phyloP scores from a whole-genome alignment of 1,140 invertebrate species.

The Panagrolaimus sp. region DNA sequence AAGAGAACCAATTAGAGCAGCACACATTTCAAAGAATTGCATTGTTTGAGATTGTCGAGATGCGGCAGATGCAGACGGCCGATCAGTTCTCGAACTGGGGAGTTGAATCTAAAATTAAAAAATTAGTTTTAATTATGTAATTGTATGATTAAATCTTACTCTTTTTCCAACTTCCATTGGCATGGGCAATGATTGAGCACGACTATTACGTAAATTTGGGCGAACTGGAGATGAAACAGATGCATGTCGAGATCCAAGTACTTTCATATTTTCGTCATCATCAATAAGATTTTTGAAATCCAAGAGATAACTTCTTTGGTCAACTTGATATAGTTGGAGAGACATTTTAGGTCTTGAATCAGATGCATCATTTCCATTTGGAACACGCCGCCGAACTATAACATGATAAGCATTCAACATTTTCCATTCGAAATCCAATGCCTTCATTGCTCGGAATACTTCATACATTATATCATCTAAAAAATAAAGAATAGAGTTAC shows the following conservation, averaged over 20 bases:
- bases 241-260: constrained; percentile 53
- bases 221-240: constrained; percentile 56
- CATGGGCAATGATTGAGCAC: constrained; percentile 57
- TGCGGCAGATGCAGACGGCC: neutral
- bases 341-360: constrained; percentile 78
- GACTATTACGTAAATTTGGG: constrained; percentile 48
- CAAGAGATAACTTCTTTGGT: constrained; percentile 89
- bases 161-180: constrained; percentile 50
- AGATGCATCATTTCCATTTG: constrained; percentile 37
- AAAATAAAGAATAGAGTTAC: constrained; percentile 78
- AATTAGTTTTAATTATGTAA: constrained; percentile 3
- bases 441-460: constrained; percentile 97
- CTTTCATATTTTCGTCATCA: constrained; percentile 45
- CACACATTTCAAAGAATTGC: constrained; percentile 99
- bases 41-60: constrained; percentile 80
- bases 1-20: constrained; percentile 89
- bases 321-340: constrained; percentile 94
- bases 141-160: constrained; percentile 9
- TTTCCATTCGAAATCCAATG: constrained; percentile 84
- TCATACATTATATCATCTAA: constrained; percentile 99
- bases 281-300: constrained; percentile 82
- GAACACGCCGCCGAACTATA: constrained; percentile 71
- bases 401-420: constrained; percentile 90
- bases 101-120: constrained; percentile 17
- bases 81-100: neutral